phyloP scores from a whole-genome alignment of 2,888 invertebrate species.

The Drosophila pegasa region DNA sequence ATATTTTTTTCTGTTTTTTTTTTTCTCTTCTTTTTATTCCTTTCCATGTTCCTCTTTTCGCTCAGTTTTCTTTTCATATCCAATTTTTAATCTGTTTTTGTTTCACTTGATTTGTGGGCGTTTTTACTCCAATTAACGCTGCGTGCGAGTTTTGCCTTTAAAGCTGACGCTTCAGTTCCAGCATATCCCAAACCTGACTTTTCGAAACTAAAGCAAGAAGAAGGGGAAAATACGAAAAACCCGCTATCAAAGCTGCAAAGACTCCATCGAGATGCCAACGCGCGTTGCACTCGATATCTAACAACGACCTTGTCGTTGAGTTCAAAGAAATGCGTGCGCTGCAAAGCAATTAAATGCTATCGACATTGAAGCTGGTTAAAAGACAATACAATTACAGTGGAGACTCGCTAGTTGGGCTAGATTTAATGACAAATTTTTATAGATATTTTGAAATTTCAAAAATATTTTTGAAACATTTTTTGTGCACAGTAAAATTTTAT shows the following conservation, averaged over 20 bases:
- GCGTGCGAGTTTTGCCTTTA: background rate
- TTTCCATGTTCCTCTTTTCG: background rate
- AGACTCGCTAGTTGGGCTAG: background rate
- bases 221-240: background rate
- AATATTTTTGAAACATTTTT: too few species aligned
- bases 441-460: background rate
- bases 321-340: conserved; percentile 65
- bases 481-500: background rate
- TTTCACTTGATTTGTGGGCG: background rate
- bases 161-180: conserved; percentile 8
- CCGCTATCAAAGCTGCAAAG: conserved; percentile 4
- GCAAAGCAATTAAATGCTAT: conserved; percentile 38
- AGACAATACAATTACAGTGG: background rate
- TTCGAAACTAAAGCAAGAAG: background rate
- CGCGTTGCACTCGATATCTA: conserved; percentile 50
- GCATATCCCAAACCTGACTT: conserved; percentile 5
- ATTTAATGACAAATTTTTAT: background rate
- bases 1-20: background rate
- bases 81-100: background rate
- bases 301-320: conserved; percentile 70
- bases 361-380: conserved; percentile 50
- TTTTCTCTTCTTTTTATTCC: background rate
- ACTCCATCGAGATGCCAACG: conserved; percentile 45
- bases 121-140: conserved; percentile 7
- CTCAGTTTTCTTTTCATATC: background rate